Conservation (phyloP, 1,140 invertebrate species). For the Pogonomyrmex californicus region DNA sequence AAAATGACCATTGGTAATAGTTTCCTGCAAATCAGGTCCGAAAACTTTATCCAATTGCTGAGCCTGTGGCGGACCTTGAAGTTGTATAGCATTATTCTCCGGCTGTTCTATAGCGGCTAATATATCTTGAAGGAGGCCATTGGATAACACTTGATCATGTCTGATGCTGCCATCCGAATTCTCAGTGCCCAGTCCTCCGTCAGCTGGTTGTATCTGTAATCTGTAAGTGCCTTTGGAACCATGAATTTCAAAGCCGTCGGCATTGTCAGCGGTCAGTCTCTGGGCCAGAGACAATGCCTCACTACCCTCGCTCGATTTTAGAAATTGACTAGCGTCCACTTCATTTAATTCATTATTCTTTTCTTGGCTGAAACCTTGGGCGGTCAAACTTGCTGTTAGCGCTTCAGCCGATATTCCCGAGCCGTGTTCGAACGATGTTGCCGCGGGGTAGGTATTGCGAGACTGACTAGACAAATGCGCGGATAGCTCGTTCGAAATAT, state of each 20-base stretch:
- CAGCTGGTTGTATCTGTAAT: conserved; percentile 91
- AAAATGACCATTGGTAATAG: conserved; percentile 68
- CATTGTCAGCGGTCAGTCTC: conserved; percentile 69
- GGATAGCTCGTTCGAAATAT: conserved; percentile 36
- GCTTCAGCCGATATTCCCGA: conserved; percentile 70
- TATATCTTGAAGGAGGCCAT: conserved; percentile 93
- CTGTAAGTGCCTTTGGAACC: conserved; percentile 90
- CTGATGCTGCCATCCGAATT: conserved; percentile 86
- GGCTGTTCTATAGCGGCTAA: conserved; percentile 91
- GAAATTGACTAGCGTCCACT: conserved; percentile 80
- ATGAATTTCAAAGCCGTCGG: conserved; percentile 89
- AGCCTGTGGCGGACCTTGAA: conserved; percentile 76
- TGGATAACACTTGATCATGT: conserved; percentile 92
- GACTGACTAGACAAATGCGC: conserved; percentile 19
- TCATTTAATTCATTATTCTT: conserved; percentile 75
- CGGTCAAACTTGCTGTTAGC: conserved; percentile 75
- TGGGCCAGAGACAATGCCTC: conserved; percentile 80
- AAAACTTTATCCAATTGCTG: conserved; percentile 77
- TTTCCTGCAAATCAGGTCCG: conserved; percentile 68
- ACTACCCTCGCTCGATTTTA: conserved; percentile 78
- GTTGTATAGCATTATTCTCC: conserved; percentile 74
- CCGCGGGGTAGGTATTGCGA: conserved; percentile 61
- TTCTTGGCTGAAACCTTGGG: conserved; percentile 75
- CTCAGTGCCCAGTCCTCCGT: conserved; percentile 83
- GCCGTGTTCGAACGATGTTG: conserved; percentile 25